Percentiles rank a stretch among this genome's conserved stretches.
These are phyloP conservation scores for Drosophila ironensis DNA, from an alignment of 1,140 invertebrate species.

Conservation along the genomic window DNA sequence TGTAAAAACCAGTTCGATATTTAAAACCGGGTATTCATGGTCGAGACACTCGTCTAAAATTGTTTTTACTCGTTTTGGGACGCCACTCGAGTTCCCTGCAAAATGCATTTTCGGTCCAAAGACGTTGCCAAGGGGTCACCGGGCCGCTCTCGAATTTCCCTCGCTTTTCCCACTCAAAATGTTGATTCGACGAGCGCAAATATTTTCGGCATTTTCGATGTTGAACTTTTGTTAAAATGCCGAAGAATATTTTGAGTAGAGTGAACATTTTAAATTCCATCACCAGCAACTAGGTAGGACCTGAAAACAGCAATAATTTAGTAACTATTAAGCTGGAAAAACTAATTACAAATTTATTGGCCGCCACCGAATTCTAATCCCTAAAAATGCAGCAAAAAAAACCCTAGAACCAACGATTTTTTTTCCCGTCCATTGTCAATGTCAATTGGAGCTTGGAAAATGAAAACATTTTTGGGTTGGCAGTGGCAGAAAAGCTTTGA, in stretches of 20 bases:
- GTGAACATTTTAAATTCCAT: no score
- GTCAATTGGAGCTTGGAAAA: conserved; percentile 55
- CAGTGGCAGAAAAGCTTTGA: conserved; percentile 19
- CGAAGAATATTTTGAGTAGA: no score
- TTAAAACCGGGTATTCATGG: no score
- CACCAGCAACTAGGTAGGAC: background rate
- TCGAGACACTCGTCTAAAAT: no score
- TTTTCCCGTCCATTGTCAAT: conserved; percentile 28
- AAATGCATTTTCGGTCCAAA: conserved; percentile 15
- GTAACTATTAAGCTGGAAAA: background rate
- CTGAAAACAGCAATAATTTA: background rate
- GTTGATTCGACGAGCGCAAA: no score
- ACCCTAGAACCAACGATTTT: background rate
- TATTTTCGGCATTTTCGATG: no score
- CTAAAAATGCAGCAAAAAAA: background rate
- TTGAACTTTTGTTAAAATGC: no score
- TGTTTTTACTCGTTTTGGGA: conserved; percentile 29
- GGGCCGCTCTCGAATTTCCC: no score
- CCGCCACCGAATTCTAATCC: background rate
- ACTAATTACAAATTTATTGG: background rate
- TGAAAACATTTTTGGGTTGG: conserved; percentile 49
- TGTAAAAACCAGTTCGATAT: no score
- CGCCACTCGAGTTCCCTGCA: conserved; percentile 21
- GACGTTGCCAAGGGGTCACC: no score
- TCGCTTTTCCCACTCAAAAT: no score